Conservation (phyloP, 2,113 vertebrate genomes). For the Polyodon spathula region DNA sequence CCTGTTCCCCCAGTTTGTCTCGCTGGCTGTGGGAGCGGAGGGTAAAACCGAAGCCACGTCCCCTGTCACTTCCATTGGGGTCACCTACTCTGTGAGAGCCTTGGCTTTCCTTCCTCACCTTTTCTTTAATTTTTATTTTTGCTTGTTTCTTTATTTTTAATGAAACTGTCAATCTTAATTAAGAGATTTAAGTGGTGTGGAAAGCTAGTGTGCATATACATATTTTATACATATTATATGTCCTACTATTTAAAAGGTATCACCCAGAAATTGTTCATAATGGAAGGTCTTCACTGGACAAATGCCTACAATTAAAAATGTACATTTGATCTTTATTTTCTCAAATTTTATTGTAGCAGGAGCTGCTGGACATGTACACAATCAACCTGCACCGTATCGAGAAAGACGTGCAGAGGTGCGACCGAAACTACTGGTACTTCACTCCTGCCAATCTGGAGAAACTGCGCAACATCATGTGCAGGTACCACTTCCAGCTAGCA, state of each 20-base stretch:
- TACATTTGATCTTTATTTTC: background rate
- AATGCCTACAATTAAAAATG: background rate
- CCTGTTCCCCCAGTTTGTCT: slow-evolving; percentile 67
- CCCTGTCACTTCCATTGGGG: slow-evolving; percentile 60
- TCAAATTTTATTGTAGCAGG: slow-evolving; percentile 57
- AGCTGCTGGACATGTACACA: slow-evolving; percentile 89
- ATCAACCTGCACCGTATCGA: slow-evolving; percentile 96
- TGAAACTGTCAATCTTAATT: no score
- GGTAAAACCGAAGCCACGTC: slow-evolving; percentile 40
- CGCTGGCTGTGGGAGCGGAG: slow-evolving; percentile 43
- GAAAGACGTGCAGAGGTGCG: slow-evolving; percentile 93
- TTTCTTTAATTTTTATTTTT: background rate
- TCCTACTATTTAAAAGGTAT: no score
- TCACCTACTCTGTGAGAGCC: slow-evolving; percentile 75
- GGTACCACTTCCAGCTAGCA: slow-evolving; percentile 50
- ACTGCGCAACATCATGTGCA: slow-evolving; percentile 96
- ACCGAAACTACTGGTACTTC: slow-evolving; percentile 97
- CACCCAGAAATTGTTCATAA: no score
- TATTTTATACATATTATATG: no score
- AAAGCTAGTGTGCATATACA: no score
- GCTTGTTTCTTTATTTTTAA: background rate
- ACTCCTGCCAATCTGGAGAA: slow-evolving; percentile 88
- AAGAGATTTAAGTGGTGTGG: no score
- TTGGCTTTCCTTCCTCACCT: background rate
- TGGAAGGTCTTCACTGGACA: background rate